phyloP scores from a whole-genome alignment of 2,888 invertebrate genomes.

The Orchestes rusci region DNA sequence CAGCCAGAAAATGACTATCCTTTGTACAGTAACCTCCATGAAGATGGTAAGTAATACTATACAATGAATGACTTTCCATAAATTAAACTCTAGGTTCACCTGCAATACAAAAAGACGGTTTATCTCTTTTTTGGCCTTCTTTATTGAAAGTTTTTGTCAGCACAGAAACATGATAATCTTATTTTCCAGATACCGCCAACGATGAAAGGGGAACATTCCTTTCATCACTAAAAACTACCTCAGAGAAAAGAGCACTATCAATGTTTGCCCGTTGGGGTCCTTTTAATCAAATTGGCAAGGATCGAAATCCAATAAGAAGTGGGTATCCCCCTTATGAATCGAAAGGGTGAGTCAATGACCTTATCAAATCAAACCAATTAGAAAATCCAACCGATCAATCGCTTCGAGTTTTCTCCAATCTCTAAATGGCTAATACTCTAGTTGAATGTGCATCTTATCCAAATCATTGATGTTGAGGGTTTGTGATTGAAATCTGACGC shows the following conservation, averaged over 20 bases:
- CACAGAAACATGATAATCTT: background rate
- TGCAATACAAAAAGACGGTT: slow-evolving; percentile 3
- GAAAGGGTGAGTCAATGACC: too few relatives aligned
- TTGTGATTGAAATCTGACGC: too few relatives aligned
- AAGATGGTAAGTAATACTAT: background rate
- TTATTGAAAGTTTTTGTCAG: background rate
- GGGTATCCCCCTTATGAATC: slow-evolving; percentile 18
- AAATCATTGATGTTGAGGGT: too few relatives aligned
- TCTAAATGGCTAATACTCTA: too few relatives aligned
- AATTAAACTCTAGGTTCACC: background rate
- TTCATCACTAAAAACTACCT: slow-evolving; percentile 15
- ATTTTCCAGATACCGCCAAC: slow-evolving; percentile 13
- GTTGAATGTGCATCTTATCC: too few relatives aligned
- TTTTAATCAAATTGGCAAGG: slow-evolving; percentile 42
- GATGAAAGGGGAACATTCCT: slow-evolving; percentile 14
- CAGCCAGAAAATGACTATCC: too few relatives aligned
- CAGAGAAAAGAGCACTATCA: slow-evolving; percentile 43
- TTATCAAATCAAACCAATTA: too few relatives aligned
- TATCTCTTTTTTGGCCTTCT: background rate
- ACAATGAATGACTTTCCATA: slow-evolving; percentile 5
- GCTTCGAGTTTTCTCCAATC: too few relatives aligned
- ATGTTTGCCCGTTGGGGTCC: slow-evolving; percentile 45
- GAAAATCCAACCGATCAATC: too few relatives aligned
- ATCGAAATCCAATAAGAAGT: slow-evolving; percentile 38
- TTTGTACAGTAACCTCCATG: too few relatives aligned